Evolutionary conservation across 2,888 invertebrate species (phyloP).

Genomic region (Matsumyia berberina): DNA sequence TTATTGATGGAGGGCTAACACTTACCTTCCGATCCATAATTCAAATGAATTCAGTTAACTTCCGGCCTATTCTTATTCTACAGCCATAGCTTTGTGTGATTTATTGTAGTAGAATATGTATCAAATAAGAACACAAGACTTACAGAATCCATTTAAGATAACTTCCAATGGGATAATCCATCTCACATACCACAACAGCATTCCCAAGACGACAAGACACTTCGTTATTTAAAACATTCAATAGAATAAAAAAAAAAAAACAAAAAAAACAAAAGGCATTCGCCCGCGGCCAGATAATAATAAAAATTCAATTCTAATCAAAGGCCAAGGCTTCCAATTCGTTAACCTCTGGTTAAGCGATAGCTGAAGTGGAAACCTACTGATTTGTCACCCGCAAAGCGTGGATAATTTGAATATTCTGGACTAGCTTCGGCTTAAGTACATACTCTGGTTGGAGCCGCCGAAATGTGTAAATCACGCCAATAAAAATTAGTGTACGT

Average conservation of each 20-base stretch:
- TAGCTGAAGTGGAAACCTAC: constrained; percentile 39
- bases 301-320: constrained; percentile 61
- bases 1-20: too few relatives aligned
- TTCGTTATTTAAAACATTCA: constrained; percentile 34
- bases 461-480: constrained; percentile 49
- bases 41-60: too few relatives aligned
- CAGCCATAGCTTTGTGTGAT: too few relatives aligned
- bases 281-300: constrained; percentile 56
- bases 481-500: constrained; percentile 57
- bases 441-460: neutral
- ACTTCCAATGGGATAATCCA: constrained; percentile 9
- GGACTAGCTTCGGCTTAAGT: constrained; percentile 16
- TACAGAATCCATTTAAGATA: neutral
- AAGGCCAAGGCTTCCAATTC: constrained; percentile 65
- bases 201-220: constrained; percentile 38
- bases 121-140: neutral
- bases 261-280: constrained; percentile 50
- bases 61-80: too few relatives aligned
- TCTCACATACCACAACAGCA: constrained; percentile 6
- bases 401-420: constrained; percentile 55
- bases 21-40: too few relatives aligned
- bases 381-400: constrained; percentile 64
- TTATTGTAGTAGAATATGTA: neutral
- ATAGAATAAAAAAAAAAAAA: constrained; percentile 17
- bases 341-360: constrained; percentile 45